Evolutionary conservation across 2,113 vertebrate genomes (phyloP).

Genomic region (Microcebus griseorufus): DNA sequence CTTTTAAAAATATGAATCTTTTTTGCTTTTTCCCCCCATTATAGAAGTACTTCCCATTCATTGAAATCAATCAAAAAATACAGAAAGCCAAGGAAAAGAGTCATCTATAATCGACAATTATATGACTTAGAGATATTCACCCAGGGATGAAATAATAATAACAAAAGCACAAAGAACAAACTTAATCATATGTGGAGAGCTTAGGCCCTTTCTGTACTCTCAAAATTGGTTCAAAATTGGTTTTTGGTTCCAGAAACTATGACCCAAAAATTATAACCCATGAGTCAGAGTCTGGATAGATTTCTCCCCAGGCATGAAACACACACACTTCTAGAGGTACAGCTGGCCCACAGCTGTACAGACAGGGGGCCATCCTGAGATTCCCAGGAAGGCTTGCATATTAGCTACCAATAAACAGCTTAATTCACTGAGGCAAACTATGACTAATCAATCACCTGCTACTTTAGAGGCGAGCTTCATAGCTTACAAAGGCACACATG

Average conservation of each 20-base stretch:
- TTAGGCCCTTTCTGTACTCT: background rate
- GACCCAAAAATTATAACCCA: background rate
- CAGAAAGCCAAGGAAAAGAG: background rate
- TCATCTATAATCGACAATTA: background rate
- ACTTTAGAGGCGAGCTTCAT: background rate
- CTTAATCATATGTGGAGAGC: background rate
- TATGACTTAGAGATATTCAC: background rate
- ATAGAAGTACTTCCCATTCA: background rate
- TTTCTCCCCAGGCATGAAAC: background rate
- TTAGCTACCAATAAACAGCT: background rate
- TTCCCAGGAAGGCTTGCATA: background rate
- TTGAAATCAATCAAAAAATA: conserved; percentile 3
- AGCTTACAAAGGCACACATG: background rate
- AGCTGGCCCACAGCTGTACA: too few species aligned
- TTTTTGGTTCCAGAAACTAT: background rate
- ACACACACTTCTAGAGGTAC: background rate
- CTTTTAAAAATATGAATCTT: background rate
- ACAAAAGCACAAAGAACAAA: background rate
- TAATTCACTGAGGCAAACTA: background rate
- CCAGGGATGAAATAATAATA: background rate
- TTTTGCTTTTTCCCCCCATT: background rate
- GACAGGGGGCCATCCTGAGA: background rate
- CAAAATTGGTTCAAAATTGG: background rate
- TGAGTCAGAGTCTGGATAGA: background rate
- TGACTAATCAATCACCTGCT: background rate